Evolutionary conservation across 2,888 invertebrate species (phyloP), one percentile per base, ranked within the genome.

Genomic region (Drosophila buzzatii): DNA sequence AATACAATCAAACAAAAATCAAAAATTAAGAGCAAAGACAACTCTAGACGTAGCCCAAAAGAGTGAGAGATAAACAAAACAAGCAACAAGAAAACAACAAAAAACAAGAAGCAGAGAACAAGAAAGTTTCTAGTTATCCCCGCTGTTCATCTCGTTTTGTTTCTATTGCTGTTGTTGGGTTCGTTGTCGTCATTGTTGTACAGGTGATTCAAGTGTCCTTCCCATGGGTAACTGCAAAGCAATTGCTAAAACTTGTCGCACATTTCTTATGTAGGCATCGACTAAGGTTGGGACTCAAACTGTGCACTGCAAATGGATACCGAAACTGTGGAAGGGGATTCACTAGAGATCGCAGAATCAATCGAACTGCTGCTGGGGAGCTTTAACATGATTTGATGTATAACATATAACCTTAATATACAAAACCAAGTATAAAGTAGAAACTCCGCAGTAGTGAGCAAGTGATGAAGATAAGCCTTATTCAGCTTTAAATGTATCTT

Each of bases 1-100:
- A 89, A 85, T 64, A 84, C 72, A 87, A 73, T 76, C 85, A 79
- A 85, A 87, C 74, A 73, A 79, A 89, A 84, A 82, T 87, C 74
- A 58, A 73, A 87, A 85, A 85, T 89, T 85, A 89, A 82, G 77
- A 86, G 72, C 76, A 73, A 51, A 63, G 59, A 60, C 55, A 73
- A 88, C 73, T 74, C 69, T 61, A 69, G 52, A 33, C 66, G 18
- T 14, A 55, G 35, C 49, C 31, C 31, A 47, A 66, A 55, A 61
- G 51, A 67, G 63, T 72, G 77, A 52, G 58, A 76, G 67, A 73
- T 70, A 73, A 79, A 79, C 73, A 70, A 47, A 59, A 56, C 44
- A 51, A 65, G 49, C 35, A 35, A 35, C 20, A 44, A 33, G 20
- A 42, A 18, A 44, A 64, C 18, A 33, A 41, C 27, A 39, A 27